A percentile compares a stretch with the other conserved stretches of the same genome.
phyloP scores from a whole-genome alignment of 2,113 vertebrate genomes.

The Gnathonemus echidnorhynchus region DNA sequence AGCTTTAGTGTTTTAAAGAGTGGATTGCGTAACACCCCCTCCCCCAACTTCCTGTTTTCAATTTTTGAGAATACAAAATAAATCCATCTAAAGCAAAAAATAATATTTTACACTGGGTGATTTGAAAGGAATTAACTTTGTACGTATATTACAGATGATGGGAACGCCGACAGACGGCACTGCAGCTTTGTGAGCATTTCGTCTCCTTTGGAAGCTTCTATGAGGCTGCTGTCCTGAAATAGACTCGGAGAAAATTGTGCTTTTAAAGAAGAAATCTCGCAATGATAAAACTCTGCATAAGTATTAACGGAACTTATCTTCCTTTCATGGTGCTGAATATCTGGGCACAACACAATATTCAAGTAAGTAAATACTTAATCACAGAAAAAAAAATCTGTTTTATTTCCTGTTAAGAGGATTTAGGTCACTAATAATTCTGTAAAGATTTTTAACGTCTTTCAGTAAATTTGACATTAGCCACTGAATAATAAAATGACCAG shows the following conservation, averaged over 20 bases:
- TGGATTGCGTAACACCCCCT: background rate
- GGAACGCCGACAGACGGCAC: constrained; percentile 41
- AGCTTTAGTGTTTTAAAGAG: background rate
- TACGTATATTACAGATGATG: constrained; percentile 34
- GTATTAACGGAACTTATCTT: background rate
- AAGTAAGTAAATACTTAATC: background rate
- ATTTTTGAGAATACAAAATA: constrained; percentile 23
- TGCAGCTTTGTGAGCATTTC: constrained; percentile 40
- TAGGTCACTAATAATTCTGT: background rate
- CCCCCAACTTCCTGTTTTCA: constrained; percentile 17
- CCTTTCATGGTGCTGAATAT: background rate
- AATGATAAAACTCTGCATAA: background rate
- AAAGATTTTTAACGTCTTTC: background rate
- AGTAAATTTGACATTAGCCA: background rate
- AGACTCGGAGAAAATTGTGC: background rate
- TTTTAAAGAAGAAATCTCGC: background rate
- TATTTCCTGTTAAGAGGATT: background rate
- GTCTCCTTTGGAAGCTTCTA: constrained; percentile 36
- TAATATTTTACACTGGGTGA: constrained; percentile 30
- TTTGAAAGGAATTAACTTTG: constrained; percentile 40
- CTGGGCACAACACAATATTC: background rate
- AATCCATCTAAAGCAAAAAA: constrained; percentile 28
- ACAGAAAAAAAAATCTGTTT: background rate
- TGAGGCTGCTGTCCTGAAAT: constrained; percentile 3
- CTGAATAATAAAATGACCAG: background rate